These are phyloP conservation scores for Crotalus tigris DNA, from an alignment of 2,113 vertebrate species.

Conservation along the genomic window DNA sequence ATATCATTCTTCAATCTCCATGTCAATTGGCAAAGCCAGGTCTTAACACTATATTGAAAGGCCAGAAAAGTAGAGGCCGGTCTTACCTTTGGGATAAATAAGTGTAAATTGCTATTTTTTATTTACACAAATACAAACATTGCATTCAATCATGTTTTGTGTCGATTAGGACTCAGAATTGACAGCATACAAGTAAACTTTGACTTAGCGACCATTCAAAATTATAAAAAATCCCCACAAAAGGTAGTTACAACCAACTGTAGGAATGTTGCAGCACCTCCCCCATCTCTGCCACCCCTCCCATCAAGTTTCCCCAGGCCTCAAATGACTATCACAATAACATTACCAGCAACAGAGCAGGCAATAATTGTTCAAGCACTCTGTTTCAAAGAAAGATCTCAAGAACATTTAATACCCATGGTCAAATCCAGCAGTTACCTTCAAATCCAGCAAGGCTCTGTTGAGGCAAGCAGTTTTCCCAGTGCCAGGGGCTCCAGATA, in stretches of 20 bases:
- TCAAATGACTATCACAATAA: background rate
- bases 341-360: too few relatives aligned
- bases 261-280: too few relatives aligned
- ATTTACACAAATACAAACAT: background rate
- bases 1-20: too few relatives aligned
- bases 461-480: slow-evolving; percentile 91
- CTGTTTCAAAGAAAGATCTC: background rate
- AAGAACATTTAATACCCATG: background rate
- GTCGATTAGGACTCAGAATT: background rate
- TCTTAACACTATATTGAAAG: too few relatives aligned
- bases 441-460: slow-evolving; percentile 80
- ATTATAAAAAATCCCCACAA: too few relatives aligned
- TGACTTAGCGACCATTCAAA: too few relatives aligned
- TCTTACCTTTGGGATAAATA: too few relatives aligned
- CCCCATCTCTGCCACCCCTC: too few relatives aligned
- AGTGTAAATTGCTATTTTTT: background rate
- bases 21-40: too few relatives aligned
- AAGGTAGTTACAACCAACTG: too few relatives aligned
- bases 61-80: too few relatives aligned
- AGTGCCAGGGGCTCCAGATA: slow-evolving; percentile 90
- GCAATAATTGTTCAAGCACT: background rate
- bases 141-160: background rate
- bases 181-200: background rate
- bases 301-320: too few relatives aligned
- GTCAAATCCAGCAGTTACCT: slow-evolving; percentile 68